Base-by-base conservation (phyloP, 2,888 invertebrate species). In the Pterostichus niger region DNA sequence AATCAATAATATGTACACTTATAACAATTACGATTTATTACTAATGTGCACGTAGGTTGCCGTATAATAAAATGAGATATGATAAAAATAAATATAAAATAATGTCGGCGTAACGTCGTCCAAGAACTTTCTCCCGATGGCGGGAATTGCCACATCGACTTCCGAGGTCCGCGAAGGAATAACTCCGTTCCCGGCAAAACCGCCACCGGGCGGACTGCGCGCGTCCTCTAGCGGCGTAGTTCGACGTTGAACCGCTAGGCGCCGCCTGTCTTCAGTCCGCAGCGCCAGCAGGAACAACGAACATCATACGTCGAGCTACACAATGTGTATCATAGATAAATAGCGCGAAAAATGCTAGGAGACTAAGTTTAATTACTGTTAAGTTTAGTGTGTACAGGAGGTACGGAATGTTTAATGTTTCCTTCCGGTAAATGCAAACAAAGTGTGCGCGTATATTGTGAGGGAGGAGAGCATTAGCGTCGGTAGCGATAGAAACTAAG, bases 211-310 rank as follows among this genome's bases (percentile, higher is more conserved):
- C 77, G 54, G 46, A 40, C 24, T 13, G 78, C 71, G 88, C 89
- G 88, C 89, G 89, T 89, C 89, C 89, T 87, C 86, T 85, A 88
- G 86, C 84, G 85, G 83, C 82, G 83, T 85, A 87, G 87, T 89
- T 90, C 87, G 85, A 84, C 85, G 82, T 85, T 83, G 82, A 84
- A 85, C 89, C 90, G 89, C 87, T 86, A 88, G 87, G 88, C 87
- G 89, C 88, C 90, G 90, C 89, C 87, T 86, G 86, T 85, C 77
- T 79, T 79, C 83, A 83, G 61, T 83, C 52, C 68, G 9, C 35
- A 13, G 40, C 68, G 68, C 68, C 17, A 52, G 68, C 44, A 71
- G 68, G 68, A 71, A 40, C 40, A 40, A 6, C 40, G 9, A 40
- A 6, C 40, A 40, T 40, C 40, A 40, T 40, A 40, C 40, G 40